These are phyloP conservation scores for Kuschelorhynchus macadamiae DNA, from an alignment of 2,888 invertebrate genomes.

Conservation along the genomic window DNA sequence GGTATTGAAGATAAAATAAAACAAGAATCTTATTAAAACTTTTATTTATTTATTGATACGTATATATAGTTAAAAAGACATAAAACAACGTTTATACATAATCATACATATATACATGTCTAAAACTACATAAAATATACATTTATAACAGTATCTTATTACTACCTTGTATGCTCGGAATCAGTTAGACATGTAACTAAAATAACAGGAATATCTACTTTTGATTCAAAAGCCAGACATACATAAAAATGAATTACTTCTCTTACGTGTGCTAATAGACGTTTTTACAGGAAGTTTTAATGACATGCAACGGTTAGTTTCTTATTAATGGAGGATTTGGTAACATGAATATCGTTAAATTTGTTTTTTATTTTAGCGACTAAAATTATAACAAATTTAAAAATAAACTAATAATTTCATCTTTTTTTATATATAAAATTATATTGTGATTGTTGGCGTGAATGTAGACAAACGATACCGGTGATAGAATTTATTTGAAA, in stretches of 20 bases:
- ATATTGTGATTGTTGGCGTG: too few species aligned
- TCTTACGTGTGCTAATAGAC: too few species aligned
- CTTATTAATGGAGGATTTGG: too few species aligned
- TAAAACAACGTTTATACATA: constrained; percentile 36
- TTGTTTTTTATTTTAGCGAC: too few species aligned
- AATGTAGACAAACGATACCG: too few species aligned
- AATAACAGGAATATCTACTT: constrained; percentile 15
- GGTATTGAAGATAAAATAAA: constrained; percentile 1
- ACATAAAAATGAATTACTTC: background rate
- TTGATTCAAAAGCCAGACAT: constrained; percentile 12
- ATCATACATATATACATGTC: constrained; percentile 35
- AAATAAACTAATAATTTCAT: too few species aligned
- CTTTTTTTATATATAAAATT: too few species aligned
- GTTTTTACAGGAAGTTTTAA: too few species aligned
- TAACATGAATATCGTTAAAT: too few species aligned
- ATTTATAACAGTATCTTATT: constrained; percentile 16
- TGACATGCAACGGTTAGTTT: too few species aligned
- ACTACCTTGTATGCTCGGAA: background rate
- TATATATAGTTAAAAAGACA: constrained; percentile 30
- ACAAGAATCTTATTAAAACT: constrained; percentile 11
- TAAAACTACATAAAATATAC: constrained; percentile 33
- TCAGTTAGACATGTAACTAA: constrained; percentile 1
- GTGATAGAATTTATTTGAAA: too few species aligned
- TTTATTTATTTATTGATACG: constrained; percentile 31
- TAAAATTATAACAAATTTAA: too few species aligned